These are phyloP conservation scores for Diabrotica virgifera DNA, from an alignment of 1,140 invertebrate genomes.

Conservation along the genomic window DNA sequence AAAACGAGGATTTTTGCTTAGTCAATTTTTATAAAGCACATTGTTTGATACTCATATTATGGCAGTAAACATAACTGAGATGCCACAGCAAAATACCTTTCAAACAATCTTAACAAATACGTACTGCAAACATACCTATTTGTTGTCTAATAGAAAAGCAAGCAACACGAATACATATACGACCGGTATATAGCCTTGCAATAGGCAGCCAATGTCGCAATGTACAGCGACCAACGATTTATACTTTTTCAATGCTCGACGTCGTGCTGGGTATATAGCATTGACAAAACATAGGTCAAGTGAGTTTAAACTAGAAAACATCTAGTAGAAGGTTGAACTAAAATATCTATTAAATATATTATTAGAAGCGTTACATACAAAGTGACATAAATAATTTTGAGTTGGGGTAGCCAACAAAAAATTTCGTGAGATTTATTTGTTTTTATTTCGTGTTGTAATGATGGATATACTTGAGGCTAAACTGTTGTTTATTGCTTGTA, in stretches of 20 bases:
- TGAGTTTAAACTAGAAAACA: constrained; percentile 14
- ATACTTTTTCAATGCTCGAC: neutral
- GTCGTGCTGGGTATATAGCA: constrained; percentile 7
- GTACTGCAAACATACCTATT: too few relatives aligned
- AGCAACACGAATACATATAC: too few relatives aligned
- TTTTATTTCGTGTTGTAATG: too few relatives aligned
- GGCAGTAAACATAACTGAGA: too few relatives aligned
- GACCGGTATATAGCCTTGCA: constrained; percentile 5
- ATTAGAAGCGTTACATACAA: constrained; percentile 1
- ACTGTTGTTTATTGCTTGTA: too few relatives aligned
- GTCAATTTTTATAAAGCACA: too few relatives aligned
- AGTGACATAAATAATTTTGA: neutral
- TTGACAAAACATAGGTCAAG: constrained; percentile 15
- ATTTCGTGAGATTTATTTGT: neutral
- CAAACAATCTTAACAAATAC: too few relatives aligned
- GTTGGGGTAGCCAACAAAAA: neutral
- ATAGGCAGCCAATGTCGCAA: constrained; percentile 4
- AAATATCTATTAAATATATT: constrained; percentile 7
- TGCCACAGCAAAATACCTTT: too few relatives aligned
- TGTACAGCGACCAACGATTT: constrained; percentile 3
- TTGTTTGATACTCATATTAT: too few relatives aligned
- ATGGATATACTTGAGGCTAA: too few relatives aligned
- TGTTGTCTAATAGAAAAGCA: too few relatives aligned
- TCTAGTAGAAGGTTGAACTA: constrained; percentile 7
- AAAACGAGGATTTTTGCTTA: too few relatives aligned